Conservation (phyloP, 2,113 vertebrate genomes). For the Myodes glareolus region DNA sequence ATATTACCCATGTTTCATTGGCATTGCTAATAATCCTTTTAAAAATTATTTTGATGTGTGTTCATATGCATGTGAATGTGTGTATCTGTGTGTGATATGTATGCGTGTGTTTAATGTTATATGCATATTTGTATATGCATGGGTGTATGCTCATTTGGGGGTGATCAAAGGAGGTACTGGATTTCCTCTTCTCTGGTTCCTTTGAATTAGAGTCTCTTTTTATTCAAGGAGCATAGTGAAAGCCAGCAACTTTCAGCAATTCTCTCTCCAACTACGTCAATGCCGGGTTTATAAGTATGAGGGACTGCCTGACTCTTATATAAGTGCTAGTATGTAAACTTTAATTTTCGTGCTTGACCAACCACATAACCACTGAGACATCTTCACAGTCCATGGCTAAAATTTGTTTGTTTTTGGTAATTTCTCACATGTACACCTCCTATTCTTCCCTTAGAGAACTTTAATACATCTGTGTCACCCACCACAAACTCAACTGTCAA, state of each 20-base stretch:
- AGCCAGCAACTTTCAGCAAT: too few relatives aligned
- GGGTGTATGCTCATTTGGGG: neutral
- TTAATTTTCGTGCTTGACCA: neutral
- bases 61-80: neutral
- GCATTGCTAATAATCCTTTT: neutral
- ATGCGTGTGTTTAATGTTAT: neutral
- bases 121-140: neutral
- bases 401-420: too few relatives aligned
- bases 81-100: neutral
- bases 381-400: neutral
- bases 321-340: neutral
- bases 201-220: neutral
- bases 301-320: too few relatives aligned
- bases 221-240: neutral
- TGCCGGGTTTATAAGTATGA: too few relatives aligned
- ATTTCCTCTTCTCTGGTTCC: neutral
- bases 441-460: too few relatives aligned
- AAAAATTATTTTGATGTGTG: neutral
- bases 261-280: too few relatives aligned
- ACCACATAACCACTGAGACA: neutral
- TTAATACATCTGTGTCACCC: too few relatives aligned
- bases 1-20: neutral
- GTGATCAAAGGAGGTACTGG: neutral
- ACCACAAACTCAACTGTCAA: neutral
- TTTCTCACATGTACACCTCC: too few relatives aligned